Evolutionary conservation across 2,113 vertebrate genomes (phyloP).

Genomic region (Leuciscus idus): DNA sequence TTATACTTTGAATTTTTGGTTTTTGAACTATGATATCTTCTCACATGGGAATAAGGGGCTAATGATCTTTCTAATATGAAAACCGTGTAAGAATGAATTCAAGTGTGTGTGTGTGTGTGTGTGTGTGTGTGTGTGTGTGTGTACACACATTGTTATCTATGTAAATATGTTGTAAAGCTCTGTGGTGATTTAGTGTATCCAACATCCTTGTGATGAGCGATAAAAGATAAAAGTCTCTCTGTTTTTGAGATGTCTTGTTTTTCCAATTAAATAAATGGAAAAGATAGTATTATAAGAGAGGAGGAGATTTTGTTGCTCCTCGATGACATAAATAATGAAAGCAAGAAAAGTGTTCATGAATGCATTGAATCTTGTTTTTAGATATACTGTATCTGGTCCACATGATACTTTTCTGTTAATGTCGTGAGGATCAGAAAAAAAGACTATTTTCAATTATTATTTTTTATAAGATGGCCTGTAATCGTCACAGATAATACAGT

Average conservation of each 20-base stretch:
- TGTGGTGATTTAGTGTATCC: slow-evolving; percentile 70
- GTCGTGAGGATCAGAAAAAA: slow-evolving; percentile 11
- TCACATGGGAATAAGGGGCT: slow-evolving; percentile 82
- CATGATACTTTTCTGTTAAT: slow-evolving; percentile 9
- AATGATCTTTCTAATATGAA: slow-evolving; percentile 75
- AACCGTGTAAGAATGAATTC: slow-evolving; percentile 70
- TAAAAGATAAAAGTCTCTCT: not conserved
- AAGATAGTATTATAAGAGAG: not conserved
- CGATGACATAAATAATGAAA: slow-evolving; percentile 14
- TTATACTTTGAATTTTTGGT: slow-evolving; percentile 80
- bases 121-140: too few species aligned
- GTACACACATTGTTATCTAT: too few species aligned
- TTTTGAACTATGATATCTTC: slow-evolving; percentile 74
- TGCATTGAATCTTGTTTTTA: slow-evolving; percentile 41
- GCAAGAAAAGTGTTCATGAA: slow-evolving; percentile 16
- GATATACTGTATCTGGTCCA: slow-evolving; percentile 32
- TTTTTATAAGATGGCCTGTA: not conserved
- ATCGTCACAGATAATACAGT: slow-evolving; percentile 15
- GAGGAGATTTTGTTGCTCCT: not conserved
- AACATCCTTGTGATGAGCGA: not conserved
- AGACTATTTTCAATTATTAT: not conserved
- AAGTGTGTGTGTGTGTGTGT: slow-evolving; percentile 46
- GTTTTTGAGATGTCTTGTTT: slow-evolving; percentile 4
- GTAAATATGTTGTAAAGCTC: slow-evolving; percentile 56
- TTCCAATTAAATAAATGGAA: not conserved